Percentiles rank a stretch among this genome's conserved stretches.
Conservation (phyloP, 2,797 vertebrate species). For the Platalea minor region DNA sequence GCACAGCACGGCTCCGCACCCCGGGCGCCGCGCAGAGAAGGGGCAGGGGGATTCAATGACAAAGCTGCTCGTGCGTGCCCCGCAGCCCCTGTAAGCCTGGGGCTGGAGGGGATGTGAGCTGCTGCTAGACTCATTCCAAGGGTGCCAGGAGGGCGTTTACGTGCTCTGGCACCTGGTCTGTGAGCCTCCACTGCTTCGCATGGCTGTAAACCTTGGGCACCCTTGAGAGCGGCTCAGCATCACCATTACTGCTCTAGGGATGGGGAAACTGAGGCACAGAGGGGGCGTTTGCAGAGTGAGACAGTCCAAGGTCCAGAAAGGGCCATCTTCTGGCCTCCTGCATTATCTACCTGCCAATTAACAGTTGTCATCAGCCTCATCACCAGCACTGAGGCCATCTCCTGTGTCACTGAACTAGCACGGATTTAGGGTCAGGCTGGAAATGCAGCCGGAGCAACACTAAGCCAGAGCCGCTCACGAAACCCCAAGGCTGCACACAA, state of each 20-base stretch:
- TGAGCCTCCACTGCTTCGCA: rapidly evolving
- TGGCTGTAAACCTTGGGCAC: rapidly evolving
- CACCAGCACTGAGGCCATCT: not conserved
- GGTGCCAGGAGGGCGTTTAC: not conserved
- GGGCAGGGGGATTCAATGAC: too few relatives aligned
- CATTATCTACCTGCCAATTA: not conserved
- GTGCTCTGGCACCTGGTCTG: not conserved
- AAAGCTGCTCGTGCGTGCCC: rapidly evolving
- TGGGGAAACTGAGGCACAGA: not conserved
- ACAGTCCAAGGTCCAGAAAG: not conserved
- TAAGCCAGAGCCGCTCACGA: not conserved
- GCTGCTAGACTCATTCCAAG: not conserved
- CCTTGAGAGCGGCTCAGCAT: not conserved
- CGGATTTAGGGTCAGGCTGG: not conserved
- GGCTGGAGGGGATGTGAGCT: too few relatives aligned
- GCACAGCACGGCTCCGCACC: rapidly evolving
- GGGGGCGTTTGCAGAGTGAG: rapidly evolving
- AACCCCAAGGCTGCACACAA: not conserved
- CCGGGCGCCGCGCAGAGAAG: rapidly evolving
- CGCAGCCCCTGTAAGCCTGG: rapidly evolving
- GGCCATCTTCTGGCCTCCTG: not conserved
- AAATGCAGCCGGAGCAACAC: not conserved
- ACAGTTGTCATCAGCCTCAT: not conserved
- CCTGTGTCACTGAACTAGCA: rapidly evolving
- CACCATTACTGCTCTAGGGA: rapidly evolving